Conservation (phyloP, 2,797 vertebrate genomes). For the Platalea minor region DNA sequence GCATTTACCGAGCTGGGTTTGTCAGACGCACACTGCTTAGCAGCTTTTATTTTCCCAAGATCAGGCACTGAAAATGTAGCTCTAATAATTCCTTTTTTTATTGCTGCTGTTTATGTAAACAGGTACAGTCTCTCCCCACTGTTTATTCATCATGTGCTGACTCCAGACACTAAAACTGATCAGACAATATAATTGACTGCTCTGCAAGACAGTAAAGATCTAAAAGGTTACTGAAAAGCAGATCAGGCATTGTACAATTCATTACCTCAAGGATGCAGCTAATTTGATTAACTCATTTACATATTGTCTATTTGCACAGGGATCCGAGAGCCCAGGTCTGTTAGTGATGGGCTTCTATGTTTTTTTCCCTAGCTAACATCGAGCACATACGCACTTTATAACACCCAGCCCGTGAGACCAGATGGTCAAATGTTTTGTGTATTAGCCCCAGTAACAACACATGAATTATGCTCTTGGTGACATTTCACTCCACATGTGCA, state of each 20-base stretch:
- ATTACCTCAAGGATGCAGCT: neutral
- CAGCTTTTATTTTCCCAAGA: neutral
- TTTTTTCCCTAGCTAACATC: neutral
- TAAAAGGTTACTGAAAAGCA: conserved; percentile 1
- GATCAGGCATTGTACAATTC: neutral
- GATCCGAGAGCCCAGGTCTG: neutral
- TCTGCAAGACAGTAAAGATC: neutral
- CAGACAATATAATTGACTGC: neutral
- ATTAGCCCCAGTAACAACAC: neutral
- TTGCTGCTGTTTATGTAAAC: neutral
- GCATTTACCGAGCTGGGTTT: neutral
- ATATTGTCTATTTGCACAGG: neutral
- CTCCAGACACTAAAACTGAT: neutral
- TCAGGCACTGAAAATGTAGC: neutral
- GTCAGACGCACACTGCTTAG: neutral
- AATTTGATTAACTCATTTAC: neutral
- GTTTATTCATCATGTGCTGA: neutral
- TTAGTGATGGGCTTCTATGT: neutral
- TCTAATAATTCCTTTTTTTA: neutral
- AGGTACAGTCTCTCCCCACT: neutral
- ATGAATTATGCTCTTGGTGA: neutral
- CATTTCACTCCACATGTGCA: neutral
- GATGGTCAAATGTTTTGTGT: neutral
- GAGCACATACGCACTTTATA: fast-evolving
- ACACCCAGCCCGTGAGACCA: neutral